Base-by-base conservation (phyloP, 2,797 vertebrate species). In the Gadopsis marmoratus region DNA sequence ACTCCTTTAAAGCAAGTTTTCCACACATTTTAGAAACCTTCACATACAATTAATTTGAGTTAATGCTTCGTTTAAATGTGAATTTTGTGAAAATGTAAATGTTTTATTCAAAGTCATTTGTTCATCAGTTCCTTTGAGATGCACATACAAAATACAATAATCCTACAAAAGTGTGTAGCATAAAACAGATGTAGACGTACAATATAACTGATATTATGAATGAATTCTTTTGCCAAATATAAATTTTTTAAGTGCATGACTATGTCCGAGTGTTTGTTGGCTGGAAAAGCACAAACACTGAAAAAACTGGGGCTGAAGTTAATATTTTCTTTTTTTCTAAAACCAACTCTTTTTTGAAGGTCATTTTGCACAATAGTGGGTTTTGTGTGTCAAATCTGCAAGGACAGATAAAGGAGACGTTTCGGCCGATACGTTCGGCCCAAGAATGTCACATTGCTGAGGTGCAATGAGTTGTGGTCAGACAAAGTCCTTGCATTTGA, bases 101-200 rank as follows among this genome's bases (percentile, higher is more conserved):
- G 54, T 85, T 87, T 80, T 74, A 70, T 79, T 82, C 31, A 66
- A 54, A 79, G 55, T 33, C 61, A 75, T 69, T 75, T 76, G 69
- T 77, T 71, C n/a, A 71, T 77, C 70, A 11, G 67, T 85, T 81
- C 11, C 48, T 51, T 70, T 76, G 62, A 79, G 48, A 79, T 55
- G 67, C 80, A 62, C 51, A 83, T 50, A 81, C 54, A 26, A 74
- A 85, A 79, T 47, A 78, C 41, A 66, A 75, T 67, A 58, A 29
- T 67, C 70, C 75, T 78, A 62, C 35, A 78, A 81, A 83, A 76
- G 55, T 85, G 86, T 80, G 83, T 84, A 87, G 85, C 89, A 80
- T 64, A 76, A 82, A 86, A 78, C 71, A 53, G 53, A 64, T 70
- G 17, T 66, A 21, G 11, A 82, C 74, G 79, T 83, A 73, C 53